Conservation (phyloP, 2,113 vertebrate species). For the Riparia riparia region DNA sequence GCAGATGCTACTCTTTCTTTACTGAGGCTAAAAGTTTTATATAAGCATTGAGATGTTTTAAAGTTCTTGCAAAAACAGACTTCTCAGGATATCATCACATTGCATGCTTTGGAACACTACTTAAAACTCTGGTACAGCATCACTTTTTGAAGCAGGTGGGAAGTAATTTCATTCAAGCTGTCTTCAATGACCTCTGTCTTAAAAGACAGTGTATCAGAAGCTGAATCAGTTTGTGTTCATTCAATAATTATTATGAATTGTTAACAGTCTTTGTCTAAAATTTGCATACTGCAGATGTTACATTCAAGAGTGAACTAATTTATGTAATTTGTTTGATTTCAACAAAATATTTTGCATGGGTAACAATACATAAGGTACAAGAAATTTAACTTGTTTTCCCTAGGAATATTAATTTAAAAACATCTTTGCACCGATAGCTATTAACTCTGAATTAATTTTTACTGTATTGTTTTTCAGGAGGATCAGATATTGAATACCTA, state of each 20-base stretch:
- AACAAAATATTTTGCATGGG: neutral
- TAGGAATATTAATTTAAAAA: neutral
- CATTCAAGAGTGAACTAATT: neutral
- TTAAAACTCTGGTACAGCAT: neutral
- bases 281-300: accelerated
- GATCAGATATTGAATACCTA: slow-evolving; percentile 89
- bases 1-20: neutral
- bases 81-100: neutral
- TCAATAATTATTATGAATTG: neutral
- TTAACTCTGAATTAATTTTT: neutral
- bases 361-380: neutral
- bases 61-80: neutral
- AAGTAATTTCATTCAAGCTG: neutral
- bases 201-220: neutral
- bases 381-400: neutral
- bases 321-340: neutral
- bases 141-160: neutral
- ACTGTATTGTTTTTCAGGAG: slow-evolving; percentile 75
- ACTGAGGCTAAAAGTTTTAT: neutral
- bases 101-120: neutral
- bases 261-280: neutral
- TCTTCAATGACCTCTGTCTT: neutral
- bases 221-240: neutral
- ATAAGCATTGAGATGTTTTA: neutral
- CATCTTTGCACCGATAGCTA: neutral